A percentile compares a stretch with the other conserved stretches of the same genome.
Evolutionary conservation across 2,797 vertebrate genomes (phyloP).

Genomic region (Dicrostonyx torquatus): DNA sequence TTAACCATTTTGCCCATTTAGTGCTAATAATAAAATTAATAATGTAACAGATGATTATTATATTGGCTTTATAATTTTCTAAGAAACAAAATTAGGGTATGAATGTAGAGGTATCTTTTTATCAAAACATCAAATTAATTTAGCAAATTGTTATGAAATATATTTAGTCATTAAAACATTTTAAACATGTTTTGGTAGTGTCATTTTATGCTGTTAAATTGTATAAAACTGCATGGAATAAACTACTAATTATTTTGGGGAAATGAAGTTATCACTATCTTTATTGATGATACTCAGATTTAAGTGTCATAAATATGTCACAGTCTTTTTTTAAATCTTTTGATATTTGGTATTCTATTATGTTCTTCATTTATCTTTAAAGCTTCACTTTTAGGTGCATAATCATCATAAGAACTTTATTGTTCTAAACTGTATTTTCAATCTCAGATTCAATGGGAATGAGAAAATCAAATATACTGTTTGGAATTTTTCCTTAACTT

Average conservation of each 20-base stretch:
- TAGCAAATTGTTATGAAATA: slow-evolving; percentile 11
- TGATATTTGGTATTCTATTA: background rate
- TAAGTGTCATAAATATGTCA: background rate
- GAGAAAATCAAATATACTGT: background rate
- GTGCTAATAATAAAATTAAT: slow-evolving; percentile 36
- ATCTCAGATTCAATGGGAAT: slow-evolving; percentile 7
- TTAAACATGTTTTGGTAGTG: slow-evolving; percentile 34
- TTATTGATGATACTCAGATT: background rate
- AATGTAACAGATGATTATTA: background rate
- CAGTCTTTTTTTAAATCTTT: background rate
- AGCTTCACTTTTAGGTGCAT: background rate
- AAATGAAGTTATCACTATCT: background rate
- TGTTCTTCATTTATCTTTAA: background rate
- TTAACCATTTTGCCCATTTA: background rate
- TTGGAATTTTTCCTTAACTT: background rate
- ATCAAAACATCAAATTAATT: slow-evolving; percentile 20
- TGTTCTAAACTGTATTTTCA: slow-evolving; percentile 9
- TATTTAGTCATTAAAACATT: background rate
- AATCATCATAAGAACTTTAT: slow-evolving; percentile 13
- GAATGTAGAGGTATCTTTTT: background rate
- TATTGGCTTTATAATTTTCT: slow-evolving; percentile 26
- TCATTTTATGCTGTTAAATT: slow-evolving; percentile 12
- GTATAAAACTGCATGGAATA: background rate
- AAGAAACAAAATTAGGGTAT: background rate
- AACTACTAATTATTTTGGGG: background rate